These are phyloP conservation scores for Sebastes kiyomatsui DNA, from an alignment of 2,797 vertebrate species.

Conservation along the genomic window DNA sequence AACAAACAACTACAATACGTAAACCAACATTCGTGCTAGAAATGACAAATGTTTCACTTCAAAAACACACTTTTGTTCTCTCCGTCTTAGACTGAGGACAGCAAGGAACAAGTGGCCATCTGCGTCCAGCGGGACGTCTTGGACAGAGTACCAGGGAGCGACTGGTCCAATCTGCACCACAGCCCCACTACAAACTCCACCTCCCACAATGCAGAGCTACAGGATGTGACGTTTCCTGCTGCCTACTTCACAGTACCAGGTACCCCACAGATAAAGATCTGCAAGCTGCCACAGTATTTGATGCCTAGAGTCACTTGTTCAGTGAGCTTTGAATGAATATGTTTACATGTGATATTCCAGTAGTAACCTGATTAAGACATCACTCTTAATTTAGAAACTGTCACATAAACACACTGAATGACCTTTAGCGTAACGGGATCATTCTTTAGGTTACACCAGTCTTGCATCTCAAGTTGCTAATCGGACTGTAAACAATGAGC, in stretches of 20 bases:
- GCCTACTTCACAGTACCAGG: slow-evolving; percentile 64
- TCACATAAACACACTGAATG: background rate
- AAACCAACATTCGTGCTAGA: background rate
- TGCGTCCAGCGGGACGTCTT: slow-evolving; percentile 62
- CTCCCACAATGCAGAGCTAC: slow-evolving; percentile 67
- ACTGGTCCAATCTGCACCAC: slow-evolving; percentile 56
- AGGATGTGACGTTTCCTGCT: slow-evolving; percentile 54
- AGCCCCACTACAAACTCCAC: slow-evolving; percentile 53
- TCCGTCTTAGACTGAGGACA: slow-evolving; percentile 69
- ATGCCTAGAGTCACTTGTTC: background rate
- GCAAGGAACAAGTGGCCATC: slow-evolving; percentile 75
- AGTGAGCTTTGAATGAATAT: background rate
- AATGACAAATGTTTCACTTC: background rate
- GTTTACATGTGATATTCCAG: background rate
- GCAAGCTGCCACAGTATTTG: background rate
- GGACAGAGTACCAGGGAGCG: slow-evolving; percentile 51
- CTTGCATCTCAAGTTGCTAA: too few species aligned
- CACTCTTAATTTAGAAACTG: background rate
- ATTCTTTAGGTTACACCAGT: background rate
- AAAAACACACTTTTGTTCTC: background rate
- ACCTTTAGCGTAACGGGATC: background rate
- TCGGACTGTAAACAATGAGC: too few species aligned
- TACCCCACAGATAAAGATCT: slow-evolving; percentile 14
- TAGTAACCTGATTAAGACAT: background rate
- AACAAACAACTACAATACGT: background rate